Conservation (phyloP, 1,140 invertebrate genomes). For the Drosophila repletoides region DNA sequence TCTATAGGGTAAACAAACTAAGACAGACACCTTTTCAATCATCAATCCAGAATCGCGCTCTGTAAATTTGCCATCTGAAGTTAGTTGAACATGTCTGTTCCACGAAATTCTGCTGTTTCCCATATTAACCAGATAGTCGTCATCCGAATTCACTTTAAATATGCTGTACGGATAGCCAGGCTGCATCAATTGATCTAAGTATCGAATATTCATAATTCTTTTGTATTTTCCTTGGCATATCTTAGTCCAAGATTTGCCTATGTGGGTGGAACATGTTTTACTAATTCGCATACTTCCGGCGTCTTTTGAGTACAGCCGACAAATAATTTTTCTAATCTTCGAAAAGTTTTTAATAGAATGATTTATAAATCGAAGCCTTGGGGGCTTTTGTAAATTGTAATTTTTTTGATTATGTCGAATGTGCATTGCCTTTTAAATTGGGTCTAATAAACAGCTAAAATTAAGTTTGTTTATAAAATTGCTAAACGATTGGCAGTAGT, state of each 20-base stretch:
- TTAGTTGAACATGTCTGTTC: not conserved
- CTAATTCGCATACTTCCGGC: too few species aligned
- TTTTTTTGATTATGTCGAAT: too few species aligned
- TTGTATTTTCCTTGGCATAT: not conserved
- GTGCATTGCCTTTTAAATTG: too few species aligned
- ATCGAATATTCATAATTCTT: not conserved
- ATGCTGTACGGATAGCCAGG: not conserved
- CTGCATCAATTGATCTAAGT: not conserved
- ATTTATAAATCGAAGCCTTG: not conserved
- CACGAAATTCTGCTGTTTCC: not conserved
- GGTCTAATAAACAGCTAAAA: too few species aligned
- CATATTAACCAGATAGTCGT: too few species aligned
- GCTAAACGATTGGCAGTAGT: too few species aligned
- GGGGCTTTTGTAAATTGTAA: too few species aligned
- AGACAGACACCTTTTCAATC: not conserved
- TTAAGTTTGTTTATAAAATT: not conserved
- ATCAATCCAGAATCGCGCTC: too few species aligned
- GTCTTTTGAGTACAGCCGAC: too few species aligned
- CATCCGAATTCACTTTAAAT: too few species aligned
- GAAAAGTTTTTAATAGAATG: not conserved
- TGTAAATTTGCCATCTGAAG: not conserved
- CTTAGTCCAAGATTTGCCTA: not conserved
- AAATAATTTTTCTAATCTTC: too few species aligned
- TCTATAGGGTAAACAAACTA: not conserved
- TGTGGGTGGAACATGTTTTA: too few species aligned